A percentile compares a stretch with the other conserved stretches of the same genome.
Evolutionary conservation across 2,888 invertebrate species (phyloP).

Genomic region (Gibbula magus): DNA sequence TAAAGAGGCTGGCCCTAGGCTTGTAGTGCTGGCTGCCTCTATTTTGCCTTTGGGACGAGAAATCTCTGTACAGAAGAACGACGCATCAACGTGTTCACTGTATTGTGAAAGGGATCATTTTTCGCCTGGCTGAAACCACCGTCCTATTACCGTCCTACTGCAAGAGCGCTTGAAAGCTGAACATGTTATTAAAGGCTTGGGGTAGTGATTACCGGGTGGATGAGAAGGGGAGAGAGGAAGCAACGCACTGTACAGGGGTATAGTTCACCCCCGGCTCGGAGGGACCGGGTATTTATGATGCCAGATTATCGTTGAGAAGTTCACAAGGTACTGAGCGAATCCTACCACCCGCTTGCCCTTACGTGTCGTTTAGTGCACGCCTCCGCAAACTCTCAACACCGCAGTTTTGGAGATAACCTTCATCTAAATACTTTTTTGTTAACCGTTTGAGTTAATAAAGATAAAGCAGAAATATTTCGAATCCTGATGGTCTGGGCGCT

Average conservation of each 20-base stretch:
- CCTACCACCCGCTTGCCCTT: neutral
- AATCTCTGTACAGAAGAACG: neutral
- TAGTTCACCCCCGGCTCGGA: neutral
- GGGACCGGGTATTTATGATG: neutral
- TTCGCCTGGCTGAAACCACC: conserved; percentile 13
- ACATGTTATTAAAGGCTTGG: conserved; percentile 9
- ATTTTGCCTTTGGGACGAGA: neutral
- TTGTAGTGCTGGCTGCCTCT: neutral
- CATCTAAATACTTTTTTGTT: too few relatives aligned
- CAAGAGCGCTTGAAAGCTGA: conserved; percentile 17
- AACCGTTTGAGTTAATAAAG: too few relatives aligned
- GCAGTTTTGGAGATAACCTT: neutral
- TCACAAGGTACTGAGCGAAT: neutral
- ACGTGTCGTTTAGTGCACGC: conserved; percentile 3
- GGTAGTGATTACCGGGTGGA: conserved; percentile 12
- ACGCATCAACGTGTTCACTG: conserved; percentile 19
- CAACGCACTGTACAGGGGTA: neutral
- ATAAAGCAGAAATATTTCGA: too few relatives aligned
- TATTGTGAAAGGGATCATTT: conserved; percentile 25
- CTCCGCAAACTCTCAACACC: neutral
- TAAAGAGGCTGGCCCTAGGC: conserved; percentile 6
- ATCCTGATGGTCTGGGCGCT: too few relatives aligned
- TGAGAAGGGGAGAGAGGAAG: neutral
- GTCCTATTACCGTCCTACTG: conserved; percentile 6
- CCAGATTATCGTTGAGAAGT: conserved; percentile 5